phyloP scores from a whole-genome alignment of 2,888 invertebrate species.

The Lasioglossum leucozonium region DNA sequence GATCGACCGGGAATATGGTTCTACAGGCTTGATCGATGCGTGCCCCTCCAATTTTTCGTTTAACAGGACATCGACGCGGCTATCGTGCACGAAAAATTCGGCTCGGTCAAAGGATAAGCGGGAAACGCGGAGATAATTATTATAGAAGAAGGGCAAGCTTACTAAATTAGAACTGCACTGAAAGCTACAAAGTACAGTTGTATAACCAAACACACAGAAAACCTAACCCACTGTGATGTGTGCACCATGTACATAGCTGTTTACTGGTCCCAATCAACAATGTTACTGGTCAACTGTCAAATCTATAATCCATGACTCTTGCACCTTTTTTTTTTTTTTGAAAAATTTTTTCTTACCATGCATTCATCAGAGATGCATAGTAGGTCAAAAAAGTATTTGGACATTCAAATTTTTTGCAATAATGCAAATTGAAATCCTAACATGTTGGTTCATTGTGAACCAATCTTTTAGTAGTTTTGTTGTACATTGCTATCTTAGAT shows the following conservation, averaged over 20 bases:
- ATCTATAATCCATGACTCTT: conserved; percentile 37
- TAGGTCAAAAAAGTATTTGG: not conserved
- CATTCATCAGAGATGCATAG: not conserved
- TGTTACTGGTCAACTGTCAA: conserved; percentile 58
- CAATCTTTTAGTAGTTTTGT: not conserved
- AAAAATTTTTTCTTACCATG: conserved; percentile 19
- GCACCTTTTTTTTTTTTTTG: conserved; percentile 27
- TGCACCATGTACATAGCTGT: conserved; percentile 33
- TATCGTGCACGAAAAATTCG: conserved; percentile 50
- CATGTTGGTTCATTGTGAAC: not conserved
- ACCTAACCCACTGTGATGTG: conserved; percentile 64
- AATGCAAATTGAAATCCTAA: not conserved
- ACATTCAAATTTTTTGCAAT: not conserved
- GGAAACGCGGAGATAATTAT: conserved; percentile 60
- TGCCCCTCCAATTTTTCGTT: conserved; percentile 75
- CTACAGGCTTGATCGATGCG: conserved; percentile 80
- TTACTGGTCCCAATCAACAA: conserved; percentile 77
- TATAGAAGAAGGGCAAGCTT: conserved; percentile 66
- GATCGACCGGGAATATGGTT: conserved; percentile 81
- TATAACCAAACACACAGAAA: conserved; percentile 69
- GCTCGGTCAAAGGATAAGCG: conserved; percentile 44
- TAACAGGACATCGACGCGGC: conserved; percentile 57
- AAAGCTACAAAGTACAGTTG: conserved; percentile 67
- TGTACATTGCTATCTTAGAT: not conserved
- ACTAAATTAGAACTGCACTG: conserved; percentile 70